phyloP scores from a whole-genome alignment of 92 coral and sea anemone genomes.

The Muricea muricata region DNA sequence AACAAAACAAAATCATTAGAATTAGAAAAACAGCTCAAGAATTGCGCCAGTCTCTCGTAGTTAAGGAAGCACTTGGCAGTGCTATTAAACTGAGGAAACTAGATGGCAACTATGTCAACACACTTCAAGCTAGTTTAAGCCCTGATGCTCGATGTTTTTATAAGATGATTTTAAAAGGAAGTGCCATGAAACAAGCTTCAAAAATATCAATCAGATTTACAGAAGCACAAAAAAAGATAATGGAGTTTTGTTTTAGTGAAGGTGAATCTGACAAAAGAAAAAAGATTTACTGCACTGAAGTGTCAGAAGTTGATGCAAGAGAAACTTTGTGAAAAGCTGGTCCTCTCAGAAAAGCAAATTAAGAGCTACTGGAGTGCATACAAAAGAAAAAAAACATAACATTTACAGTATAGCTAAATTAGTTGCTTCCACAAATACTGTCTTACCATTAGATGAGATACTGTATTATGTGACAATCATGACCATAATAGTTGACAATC shows the following conservation, averaged over 20 bases:
- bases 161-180: constrained; percentile 37
- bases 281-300: constrained; percentile 41
- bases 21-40: background rate
- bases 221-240: constrained; percentile 47
- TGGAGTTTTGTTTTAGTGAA: constrained; percentile 47
- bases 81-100: background rate
- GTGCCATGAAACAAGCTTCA: constrained; percentile 33
- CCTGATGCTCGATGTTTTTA: background rate
- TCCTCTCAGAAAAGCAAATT: constrained; percentile 39
- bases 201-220: constrained; percentile 43
- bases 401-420: too few relatives aligned
- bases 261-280: constrained; percentile 36
- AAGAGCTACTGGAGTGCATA: constrained; percentile 1
- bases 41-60: background rate
- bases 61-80: background rate
- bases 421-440: too few relatives aligned
- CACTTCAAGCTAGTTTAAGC: background rate
- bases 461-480: too few relatives aligned
- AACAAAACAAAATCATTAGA: background rate
- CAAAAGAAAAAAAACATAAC: background rate
- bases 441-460: too few relatives aligned
- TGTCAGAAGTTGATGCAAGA: constrained; percentile 53
- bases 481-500: too few relatives aligned
- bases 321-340: constrained; percentile 35
- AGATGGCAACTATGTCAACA: background rate